Evolutionary conservation across 2,797 vertebrate species (phyloP).

Genomic region (Petrocephalus schoutedeni): DNA sequence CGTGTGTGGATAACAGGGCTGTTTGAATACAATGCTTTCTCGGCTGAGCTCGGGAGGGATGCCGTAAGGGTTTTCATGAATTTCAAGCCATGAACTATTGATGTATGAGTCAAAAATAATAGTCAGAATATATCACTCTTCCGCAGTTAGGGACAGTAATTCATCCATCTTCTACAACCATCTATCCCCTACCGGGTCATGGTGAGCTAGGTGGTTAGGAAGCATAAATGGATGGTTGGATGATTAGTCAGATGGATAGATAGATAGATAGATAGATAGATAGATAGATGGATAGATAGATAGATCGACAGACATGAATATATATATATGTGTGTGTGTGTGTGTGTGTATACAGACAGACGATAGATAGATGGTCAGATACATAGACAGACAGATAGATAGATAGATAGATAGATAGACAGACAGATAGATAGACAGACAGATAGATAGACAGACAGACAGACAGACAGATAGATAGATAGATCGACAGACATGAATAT

Average conservation of each 20-base stretch:
- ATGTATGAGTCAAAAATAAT: background rate
- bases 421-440: too few relatives aligned
- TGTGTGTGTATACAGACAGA: too few relatives aligned
- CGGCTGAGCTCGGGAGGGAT: background rate
- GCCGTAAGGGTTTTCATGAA: background rate
- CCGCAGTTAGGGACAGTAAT: background rate
- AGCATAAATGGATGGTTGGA: background rate
- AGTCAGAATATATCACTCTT: background rate
- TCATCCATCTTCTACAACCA: background rate
- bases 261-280: background rate
- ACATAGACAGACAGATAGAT: too few relatives aligned
- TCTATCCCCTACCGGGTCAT: background rate
- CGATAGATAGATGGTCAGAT: too few relatives aligned
- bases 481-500: background rate
- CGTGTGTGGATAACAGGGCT: background rate
- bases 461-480: background rate
- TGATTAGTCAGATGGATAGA: background rate
- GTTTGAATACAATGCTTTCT: background rate
- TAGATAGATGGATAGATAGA: background rate
- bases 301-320: background rate
- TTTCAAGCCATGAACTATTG: background rate
- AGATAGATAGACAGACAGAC: too few relatives aligned
- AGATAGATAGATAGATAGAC: too few relatives aligned
- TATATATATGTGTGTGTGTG: too few relatives aligned
- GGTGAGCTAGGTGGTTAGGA: background rate